Evolutionary conservation across 64 coral and sea anemone genomes (phyloP), one percentile per base, ranked within the genome.

Genomic region (Dendronephthya gigantea): DNA sequence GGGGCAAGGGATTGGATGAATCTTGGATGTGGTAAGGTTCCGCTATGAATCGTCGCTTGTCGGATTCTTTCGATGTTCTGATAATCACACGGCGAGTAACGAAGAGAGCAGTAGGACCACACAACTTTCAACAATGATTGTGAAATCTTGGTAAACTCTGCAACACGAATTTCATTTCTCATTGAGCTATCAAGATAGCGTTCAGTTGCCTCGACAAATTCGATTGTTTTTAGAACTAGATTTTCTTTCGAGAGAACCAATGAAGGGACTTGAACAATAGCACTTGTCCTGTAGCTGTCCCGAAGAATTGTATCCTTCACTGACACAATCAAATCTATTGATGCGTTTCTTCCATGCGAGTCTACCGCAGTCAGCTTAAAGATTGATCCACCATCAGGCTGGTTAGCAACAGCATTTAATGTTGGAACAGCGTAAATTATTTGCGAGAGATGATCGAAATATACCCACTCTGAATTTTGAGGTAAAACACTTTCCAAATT

Each of bases 1-100:
- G 87, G 87, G 45, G 81, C 81, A 13, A 89, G 52, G 30, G 87
- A 28, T 47, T 31, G 82, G 36, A 89, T 83, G n/a, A 89, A 89
- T 11, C 59, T 41, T 50, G 87, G 87, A 4, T 89, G 82, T 1
- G 83, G 55, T n/a, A 83, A 89, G 39, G 49, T 82, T 66, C 50
- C 75, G 19, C 30, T 39, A 23, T 83, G 10, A 19, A 45, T 83
- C 40, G 83, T 79, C 81, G 52, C 65, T 2, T 32, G 16, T 15
- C 65, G 40, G 36, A 89, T 68, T 16, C 6, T 33, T 7, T 79
- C 55, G 83, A 89, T 68, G 47, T n/a, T 8, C 0, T 29, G 43
- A 39, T 59, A 68, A 38, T 66, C 52, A 35, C 87, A 89, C 37
- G 87, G 81, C 51, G 62, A 41, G n/a, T 39, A 62, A 37, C 19